Evolutionary conservation across 1,140 invertebrate genomes (phyloP), one percentile per base, ranked within the genome.

Genomic region (Ostrea edulis): DNA sequence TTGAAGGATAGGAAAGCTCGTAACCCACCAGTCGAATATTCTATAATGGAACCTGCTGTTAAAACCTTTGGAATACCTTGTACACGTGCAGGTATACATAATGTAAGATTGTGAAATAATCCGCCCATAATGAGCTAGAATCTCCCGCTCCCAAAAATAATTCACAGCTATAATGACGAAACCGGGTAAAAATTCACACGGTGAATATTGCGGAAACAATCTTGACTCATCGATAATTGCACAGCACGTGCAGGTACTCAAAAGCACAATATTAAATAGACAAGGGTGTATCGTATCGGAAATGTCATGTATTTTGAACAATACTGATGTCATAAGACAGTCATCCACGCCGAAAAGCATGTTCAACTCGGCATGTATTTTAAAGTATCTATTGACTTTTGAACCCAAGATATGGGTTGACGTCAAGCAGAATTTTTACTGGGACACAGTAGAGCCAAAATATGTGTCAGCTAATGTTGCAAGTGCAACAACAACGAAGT

Each of bases 161-260:
- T 35, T 29, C 25, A 29, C 14, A 25, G 17, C 68, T 35, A 14
- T 77, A 14, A 25, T 77, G 68, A 77, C 68, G 68, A 77, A 77
- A 35, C 25, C 22, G 68, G 29, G 68, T 25, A 29, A 77, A 14
- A 77, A 77, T 77, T 77, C 68, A 35, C 68, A 35, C 68, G 68
- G 29, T 77, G 17, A 77, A 12, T 77, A 77, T 77, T 77, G 22
- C 68, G 68, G 68, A 77, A 77, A 77, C 68, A 11, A 22, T 25
- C 68, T 77, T 77, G 68, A 77, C 68, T 77, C 68, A 77, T 77
- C 29, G 68, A 77, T 77, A 77, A 77, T 77, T 44, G 68, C 68
- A 77, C 68, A 77, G 68, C 68, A 77, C 68, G 68, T 77, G 68
- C 68, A 77, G 68, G 14, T 77, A 77, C 68, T 35, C 68, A 25